Evolutionary conservation across 2,797 vertebrate genomes (phyloP).

Genomic region (Rhynchonycteris naso): DNA sequence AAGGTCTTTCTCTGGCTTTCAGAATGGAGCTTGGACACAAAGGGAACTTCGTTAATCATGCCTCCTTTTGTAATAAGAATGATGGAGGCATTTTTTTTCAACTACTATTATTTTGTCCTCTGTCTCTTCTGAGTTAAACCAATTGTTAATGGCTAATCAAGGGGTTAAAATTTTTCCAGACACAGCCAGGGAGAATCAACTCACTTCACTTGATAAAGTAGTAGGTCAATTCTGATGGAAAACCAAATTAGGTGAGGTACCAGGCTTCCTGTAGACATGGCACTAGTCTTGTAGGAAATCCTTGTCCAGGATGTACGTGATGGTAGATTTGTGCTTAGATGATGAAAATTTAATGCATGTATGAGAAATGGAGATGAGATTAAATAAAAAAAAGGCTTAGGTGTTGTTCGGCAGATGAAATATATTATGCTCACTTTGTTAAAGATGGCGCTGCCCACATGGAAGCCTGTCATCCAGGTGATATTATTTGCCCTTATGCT

Average conservation of each 20-base stretch:
- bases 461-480: no score
- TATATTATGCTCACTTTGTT: no score
- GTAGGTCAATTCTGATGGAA: background rate
- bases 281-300: background rate
- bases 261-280: background rate
- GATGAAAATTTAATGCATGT: background rate
- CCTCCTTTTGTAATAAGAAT: slow-evolving; percentile 75
- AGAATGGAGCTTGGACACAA: slow-evolving; percentile 75
- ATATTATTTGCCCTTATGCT: no score
- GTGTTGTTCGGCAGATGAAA: no score
- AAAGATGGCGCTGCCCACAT: no score
- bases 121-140: slow-evolving; percentile 66
- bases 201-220: slow-evolving; percentile 28
- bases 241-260: background rate
- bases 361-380: background rate
- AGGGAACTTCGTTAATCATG: slow-evolving; percentile 76
- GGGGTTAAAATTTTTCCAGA: slow-evolving; percentile 75
- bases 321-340: background rate
- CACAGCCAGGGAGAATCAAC: slow-evolving; percentile 35
- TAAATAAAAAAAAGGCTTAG: background rate
- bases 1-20: slow-evolving; percentile 54
- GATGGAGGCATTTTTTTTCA: slow-evolving; percentile 65
- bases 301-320: background rate
- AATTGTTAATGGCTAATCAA: slow-evolving; percentile 63
- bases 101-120: slow-evolving; percentile 62